Base-by-base conservation (phyloP, 2,797 vertebrate species). In the Chromis chromis region DNA sequence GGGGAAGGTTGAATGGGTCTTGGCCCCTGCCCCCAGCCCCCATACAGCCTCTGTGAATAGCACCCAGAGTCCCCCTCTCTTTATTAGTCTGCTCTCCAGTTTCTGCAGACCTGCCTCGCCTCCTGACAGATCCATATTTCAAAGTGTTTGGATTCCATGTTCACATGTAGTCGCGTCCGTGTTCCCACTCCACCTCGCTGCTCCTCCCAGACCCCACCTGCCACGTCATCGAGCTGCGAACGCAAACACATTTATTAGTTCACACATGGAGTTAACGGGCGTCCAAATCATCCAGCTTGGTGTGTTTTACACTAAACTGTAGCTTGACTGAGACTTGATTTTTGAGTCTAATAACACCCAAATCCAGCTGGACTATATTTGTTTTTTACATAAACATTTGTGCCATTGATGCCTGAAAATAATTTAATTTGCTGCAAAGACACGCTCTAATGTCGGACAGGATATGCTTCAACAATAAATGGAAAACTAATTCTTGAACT, bases 41-140 rank as follows among this genome's bases (percentile, higher is more conserved):
- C 67, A 79, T 59, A 68, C 66, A 58, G 78, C 66, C 80, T 85
- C 86, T 78, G 74, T 94, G 89, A 92, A 92, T 92, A 85, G 92
- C 36, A 61, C 70, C 77, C 88, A 92, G 70, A 74, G 68, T 75
- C 74, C 65, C 69, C 12, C 62, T 75, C 69, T 81, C 85, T 93
- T 93, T 94, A 94, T 93, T 91, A 87, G 80, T 79, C 89, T 79
- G 88, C 44, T 93, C 93, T 96, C 93, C 84, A 79, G 92, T 96
- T 96, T 95, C 95, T 92, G 82, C 84, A 89, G 94, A 86, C 76
- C 82, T 85, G 88, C 86, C 80, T 83, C 62, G 76, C 85, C 89
- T 92, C 88, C 84, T 86, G 88, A 78, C 81, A 83, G 78, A 91
- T 89, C 92, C 93, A 90, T 82, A 90, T 94, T 94, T 94, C 91